phyloP scores from a whole-genome alignment of 2,797 vertebrate species.

The Takifugu ocellatus region DNA sequence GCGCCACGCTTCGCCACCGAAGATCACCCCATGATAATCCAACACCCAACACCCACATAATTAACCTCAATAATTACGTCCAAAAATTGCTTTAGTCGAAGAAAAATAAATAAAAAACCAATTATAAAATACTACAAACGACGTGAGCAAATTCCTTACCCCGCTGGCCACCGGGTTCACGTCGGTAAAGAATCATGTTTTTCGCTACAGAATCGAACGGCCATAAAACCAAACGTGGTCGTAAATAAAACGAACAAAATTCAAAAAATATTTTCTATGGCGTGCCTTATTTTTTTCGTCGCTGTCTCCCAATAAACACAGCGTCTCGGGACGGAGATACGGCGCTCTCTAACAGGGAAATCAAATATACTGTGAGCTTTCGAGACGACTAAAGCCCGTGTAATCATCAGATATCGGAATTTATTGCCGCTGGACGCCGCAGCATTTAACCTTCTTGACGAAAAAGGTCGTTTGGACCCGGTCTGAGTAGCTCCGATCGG shows the following conservation, averaged over 20 bases:
- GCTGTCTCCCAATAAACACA: conserved; percentile 69
- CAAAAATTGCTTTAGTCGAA: conserved; percentile 61
- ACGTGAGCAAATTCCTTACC: conserved; percentile 52
- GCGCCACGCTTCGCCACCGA: conserved; percentile 88
- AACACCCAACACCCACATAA: conserved; percentile 86
- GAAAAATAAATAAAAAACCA: conserved; percentile 66
- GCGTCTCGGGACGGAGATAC: conserved; percentile 69
- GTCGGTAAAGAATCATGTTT: conserved; percentile 69
- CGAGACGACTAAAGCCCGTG: conserved; percentile 72
- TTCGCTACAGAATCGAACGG: conserved; percentile 64
- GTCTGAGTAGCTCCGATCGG: conserved; percentile 58
- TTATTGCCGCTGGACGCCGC: conserved; percentile 54
- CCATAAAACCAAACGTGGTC: conserved; percentile 64
- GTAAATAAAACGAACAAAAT: conserved; percentile 71
- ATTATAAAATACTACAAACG: conserved; percentile 65
- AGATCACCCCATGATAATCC: conserved; percentile 86
- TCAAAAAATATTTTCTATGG: conserved; percentile 73
- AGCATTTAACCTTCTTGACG: conserved; percentile 50
- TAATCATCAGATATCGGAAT: conserved; percentile 64
- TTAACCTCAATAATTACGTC: conserved; percentile 72
- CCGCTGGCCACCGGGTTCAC: conserved; percentile 60
- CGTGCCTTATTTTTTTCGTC: conserved; percentile 63
- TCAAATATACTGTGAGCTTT: conserved; percentile 79
- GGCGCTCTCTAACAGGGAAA: conserved; percentile 82
- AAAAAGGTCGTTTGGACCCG: conserved; percentile 59